Conservation (phyloP, 2,113 vertebrate genomes). For the Regulus satrapa region DNA sequence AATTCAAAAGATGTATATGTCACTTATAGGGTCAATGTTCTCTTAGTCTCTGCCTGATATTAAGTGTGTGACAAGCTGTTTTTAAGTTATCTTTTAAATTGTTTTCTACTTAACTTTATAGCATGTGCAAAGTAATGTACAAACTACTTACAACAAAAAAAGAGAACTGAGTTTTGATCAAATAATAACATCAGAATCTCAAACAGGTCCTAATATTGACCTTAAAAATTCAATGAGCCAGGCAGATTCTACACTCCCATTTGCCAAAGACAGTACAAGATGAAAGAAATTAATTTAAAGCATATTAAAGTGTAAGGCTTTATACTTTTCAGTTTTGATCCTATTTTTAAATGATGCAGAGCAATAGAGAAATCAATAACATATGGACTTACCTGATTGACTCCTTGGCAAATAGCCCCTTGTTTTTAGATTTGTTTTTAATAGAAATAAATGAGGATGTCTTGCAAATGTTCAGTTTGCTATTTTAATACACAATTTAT, state of each 20-base stretch:
- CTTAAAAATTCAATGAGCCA: neutral
- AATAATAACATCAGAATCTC: neutral
- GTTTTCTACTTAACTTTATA: neutral
- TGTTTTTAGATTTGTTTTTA: neutral
- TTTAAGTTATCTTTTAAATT: neutral
- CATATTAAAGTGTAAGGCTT: neutral
- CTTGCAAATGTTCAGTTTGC: neutral
- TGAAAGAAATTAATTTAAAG: slow-evolving; percentile 20
- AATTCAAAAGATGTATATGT: neutral
- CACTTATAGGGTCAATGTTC: neutral
- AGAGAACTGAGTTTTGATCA: neutral
- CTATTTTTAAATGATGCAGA: slow-evolving; percentile 17
- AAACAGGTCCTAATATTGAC: neutral
- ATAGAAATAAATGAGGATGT: neutral
- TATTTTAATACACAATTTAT: slow-evolving; percentile 16
- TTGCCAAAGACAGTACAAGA: neutral
- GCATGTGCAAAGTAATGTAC: neutral
- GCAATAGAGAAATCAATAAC: slow-evolving; percentile 27
- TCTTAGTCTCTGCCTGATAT: neutral
- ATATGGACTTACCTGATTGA: neutral
- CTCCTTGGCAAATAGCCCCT: neutral
- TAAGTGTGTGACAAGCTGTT: neutral
- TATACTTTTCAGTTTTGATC: slow-evolving; percentile 25
- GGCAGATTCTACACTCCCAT: neutral
- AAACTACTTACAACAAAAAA: neutral